Conservation (phyloP, 1,140 invertebrate genomes). For the Habropoda laboriosa region DNA sequence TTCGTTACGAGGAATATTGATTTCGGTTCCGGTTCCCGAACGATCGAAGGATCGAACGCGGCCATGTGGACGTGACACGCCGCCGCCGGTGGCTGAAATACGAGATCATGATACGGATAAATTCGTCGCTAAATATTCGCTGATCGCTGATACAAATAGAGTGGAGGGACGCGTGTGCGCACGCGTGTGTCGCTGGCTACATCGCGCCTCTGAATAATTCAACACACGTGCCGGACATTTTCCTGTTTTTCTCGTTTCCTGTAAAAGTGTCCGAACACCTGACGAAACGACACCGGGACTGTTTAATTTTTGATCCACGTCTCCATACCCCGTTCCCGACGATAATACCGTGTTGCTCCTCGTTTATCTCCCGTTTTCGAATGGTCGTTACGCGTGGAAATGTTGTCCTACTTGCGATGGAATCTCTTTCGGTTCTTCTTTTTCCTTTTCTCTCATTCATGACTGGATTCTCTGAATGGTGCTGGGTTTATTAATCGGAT, state of each 20-base stretch:
- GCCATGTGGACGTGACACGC: slow-evolving; percentile 31
- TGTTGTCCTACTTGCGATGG: too few relatives aligned
- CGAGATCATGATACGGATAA: slow-evolving; percentile 66
- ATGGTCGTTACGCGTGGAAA: too few relatives aligned
- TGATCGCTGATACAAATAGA: slow-evolving; percentile 55
- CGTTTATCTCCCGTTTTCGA: background rate
- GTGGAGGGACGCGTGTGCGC: background rate
- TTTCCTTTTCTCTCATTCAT: too few relatives aligned
- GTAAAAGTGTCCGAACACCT: slow-evolving; percentile 11
- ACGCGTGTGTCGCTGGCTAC: slow-evolving; percentile 25
- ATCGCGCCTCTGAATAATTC: slow-evolving; percentile 63
- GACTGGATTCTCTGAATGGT: too few relatives aligned
- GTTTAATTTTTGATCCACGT: slow-evolving; percentile 15
- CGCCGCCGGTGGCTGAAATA: slow-evolving; percentile 18
- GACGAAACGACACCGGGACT: background rate
- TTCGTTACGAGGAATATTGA: slow-evolving; percentile 26
- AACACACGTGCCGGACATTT: slow-evolving; percentile 45
- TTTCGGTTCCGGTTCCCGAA: background rate
- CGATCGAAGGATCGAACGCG: background rate
- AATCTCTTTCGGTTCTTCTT: too few relatives aligned
- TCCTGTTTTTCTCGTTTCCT: slow-evolving; percentile 43
- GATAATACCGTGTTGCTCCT: background rate
- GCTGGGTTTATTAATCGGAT: too few relatives aligned
- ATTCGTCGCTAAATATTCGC: slow-evolving; percentile 66
- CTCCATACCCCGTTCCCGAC: background rate